Conservation (phyloP, 2,888 invertebrate genomes). For the Drosophila helvetica region DNA sequence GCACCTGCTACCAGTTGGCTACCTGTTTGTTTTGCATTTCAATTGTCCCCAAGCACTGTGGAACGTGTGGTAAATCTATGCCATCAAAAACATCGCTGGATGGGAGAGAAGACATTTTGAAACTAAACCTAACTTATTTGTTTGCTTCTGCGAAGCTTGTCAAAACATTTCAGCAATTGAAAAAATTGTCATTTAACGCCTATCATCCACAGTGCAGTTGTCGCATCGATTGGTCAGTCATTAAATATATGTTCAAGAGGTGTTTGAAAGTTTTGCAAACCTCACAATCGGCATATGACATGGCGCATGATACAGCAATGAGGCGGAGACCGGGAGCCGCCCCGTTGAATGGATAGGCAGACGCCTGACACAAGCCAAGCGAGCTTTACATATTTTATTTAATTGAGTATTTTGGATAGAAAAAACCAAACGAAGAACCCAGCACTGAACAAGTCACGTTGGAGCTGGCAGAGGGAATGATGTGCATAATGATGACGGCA, state of each 20-base stretch:
- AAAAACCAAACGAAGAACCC: conserved; percentile 21
- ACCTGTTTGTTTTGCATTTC: conserved; percentile 57
- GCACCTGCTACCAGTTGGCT: conserved; percentile 52
- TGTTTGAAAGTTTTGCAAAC: conserved; percentile 60
- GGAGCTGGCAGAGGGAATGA: conserved; percentile 20
- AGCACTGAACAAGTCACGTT: conserved; percentile 52
- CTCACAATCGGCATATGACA: conserved; percentile 60
- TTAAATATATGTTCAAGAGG: conserved; percentile 63
- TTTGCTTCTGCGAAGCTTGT: neutral
- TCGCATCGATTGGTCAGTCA: conserved; percentile 32
- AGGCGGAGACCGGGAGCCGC: conserved; percentile 14
- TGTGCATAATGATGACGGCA: conserved; percentile 54
- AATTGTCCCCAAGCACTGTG: conserved; percentile 53
- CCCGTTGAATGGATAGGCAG: conserved; percentile 21
- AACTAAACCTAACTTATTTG: no score
- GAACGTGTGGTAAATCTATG: neutral
- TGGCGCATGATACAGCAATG: conserved; percentile 37
- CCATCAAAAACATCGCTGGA: neutral
- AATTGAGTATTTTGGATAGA: conserved; percentile 57
- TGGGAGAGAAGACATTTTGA: neutral
- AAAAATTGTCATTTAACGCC: neutral
- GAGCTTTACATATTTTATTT: conserved; percentile 62
- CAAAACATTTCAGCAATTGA: neutral
- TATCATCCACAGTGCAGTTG: conserved; percentile 25
- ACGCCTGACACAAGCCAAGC: conserved; percentile 61